These are phyloP conservation scores for Eretmocerus hayati DNA, from an alignment of 2,888 invertebrate genomes.

Conservation along the genomic window DNA sequence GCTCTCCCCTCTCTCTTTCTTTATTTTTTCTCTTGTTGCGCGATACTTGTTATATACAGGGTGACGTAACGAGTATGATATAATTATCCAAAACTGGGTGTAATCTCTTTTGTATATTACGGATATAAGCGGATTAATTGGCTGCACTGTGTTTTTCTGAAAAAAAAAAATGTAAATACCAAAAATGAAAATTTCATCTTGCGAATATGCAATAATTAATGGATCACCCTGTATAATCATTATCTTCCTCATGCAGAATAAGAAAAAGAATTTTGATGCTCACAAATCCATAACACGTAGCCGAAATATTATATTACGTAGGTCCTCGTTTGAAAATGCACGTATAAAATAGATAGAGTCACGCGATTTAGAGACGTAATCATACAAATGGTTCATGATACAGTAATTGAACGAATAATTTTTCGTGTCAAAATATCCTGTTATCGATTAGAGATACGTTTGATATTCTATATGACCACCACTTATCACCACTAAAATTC, in stretches of 20 bases:
- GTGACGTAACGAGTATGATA: conserved; percentile 1
- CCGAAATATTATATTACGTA: conserved; percentile 6
- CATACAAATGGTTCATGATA: too few species aligned
- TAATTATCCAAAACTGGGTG: neutral
- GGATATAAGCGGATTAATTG: neutral
- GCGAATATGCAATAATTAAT: neutral
- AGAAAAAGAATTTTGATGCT: conserved; percentile 27
- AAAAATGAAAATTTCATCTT: neutral
- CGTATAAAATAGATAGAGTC: too few species aligned
- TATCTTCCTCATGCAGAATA: neutral
- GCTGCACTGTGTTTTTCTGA: neutral
- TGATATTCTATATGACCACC: conserved; percentile 28
- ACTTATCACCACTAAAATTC: conserved; percentile 28
- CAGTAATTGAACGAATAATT: too few species aligned
- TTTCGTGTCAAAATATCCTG: too few species aligned
- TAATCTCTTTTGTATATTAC: too few species aligned
- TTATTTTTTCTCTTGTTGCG: conserved; percentile 16
- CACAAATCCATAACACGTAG: conserved; percentile 47
- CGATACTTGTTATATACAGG: conserved; percentile 21
- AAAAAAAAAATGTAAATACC: neutral
- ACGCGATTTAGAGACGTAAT: too few species aligned
- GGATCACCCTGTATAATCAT: conserved; percentile 15
- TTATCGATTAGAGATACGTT: conserved; percentile 8
- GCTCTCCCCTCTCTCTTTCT: neutral
- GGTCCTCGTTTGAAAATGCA: too few species aligned